phyloP scores from a whole-genome alignment of 2,888 invertebrate species.

The Oscheius sp. region DNA sequence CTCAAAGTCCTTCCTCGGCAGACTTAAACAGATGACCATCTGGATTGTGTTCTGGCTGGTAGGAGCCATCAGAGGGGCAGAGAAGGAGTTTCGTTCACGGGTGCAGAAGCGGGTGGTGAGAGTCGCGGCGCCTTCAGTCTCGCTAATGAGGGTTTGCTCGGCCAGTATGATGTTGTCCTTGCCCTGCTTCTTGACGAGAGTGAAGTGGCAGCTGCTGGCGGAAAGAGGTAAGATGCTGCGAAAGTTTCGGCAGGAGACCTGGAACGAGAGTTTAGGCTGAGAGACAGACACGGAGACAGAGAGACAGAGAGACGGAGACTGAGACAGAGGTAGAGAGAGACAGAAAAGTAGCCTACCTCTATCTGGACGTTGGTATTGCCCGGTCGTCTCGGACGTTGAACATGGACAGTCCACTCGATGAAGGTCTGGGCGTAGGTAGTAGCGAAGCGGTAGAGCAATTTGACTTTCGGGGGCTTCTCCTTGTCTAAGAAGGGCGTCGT shows the following conservation, averaged over 20 bases:
- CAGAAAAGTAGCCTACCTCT: background rate
- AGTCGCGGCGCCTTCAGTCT: background rate
- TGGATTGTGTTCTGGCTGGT: background rate
- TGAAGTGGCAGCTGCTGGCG: background rate
- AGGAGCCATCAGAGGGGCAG: background rate
- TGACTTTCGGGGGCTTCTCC: background rate
- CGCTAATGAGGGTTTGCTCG: background rate
- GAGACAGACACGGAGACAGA: background rate
- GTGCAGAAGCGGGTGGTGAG: background rate
- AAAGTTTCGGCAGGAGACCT: background rate
- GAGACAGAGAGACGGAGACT: no score
- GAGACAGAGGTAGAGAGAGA: background rate
- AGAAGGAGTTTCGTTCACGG: background rate
- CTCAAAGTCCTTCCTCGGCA: constrained; percentile 12
- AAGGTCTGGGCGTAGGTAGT: background rate
- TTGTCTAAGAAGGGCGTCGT: background rate
- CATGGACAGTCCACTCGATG: constrained; percentile 11
- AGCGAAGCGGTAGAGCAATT: background rate
- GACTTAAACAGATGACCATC: background rate
- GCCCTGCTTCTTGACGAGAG: background rate
- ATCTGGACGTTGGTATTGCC: background rate
- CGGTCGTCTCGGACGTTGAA: background rate
- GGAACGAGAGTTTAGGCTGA: background rate
- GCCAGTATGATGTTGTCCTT: background rate
- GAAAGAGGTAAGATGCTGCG: background rate